Evolutionary conservation across 2,888 invertebrate genomes (phyloP).

Genomic region (Hartigia nigra): DNA sequence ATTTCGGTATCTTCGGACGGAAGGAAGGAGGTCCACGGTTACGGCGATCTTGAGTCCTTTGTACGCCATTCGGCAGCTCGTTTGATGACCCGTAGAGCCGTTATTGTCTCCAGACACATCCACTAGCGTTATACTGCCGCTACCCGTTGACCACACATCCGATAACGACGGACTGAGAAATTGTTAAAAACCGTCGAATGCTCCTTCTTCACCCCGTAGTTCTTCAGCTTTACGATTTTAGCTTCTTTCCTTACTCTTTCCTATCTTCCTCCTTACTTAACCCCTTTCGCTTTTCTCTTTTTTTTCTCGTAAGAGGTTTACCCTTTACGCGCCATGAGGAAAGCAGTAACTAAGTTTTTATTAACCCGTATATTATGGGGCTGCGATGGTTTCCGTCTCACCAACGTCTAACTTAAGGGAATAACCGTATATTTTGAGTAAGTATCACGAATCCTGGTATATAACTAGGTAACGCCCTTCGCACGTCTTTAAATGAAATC

Average conservation of each 20-base stretch:
- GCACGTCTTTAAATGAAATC: not conserved
- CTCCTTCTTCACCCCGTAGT: conserved; percentile 18
- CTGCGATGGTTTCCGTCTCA: conserved; percentile 61
- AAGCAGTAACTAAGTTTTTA: conserved; percentile 62
- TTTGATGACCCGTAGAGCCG: conserved; percentile 61
- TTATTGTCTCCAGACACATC: conserved; percentile 60
- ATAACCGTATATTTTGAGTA: conserved; percentile 59
- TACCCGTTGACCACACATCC: conserved; percentile 58
- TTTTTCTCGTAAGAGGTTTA: conserved; percentile 8
- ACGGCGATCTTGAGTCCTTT: conserved; percentile 52
- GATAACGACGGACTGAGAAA: conserved; percentile 57
- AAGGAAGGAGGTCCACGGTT: conserved; percentile 44
- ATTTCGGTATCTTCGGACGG: conserved; percentile 32
- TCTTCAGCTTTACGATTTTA: conserved; percentile 37
- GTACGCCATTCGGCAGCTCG: conserved; percentile 61
- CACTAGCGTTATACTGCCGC: conserved; percentile 35
- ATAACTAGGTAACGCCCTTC: not conserved
- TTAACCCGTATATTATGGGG: conserved; percentile 59
- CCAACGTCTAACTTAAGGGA: conserved; percentile 59
- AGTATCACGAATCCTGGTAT: conserved; percentile 43
- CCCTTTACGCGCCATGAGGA: not conserved
- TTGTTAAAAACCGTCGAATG: conserved; percentile 51
- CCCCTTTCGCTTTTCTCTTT: conserved; percentile 16
- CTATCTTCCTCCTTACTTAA: conserved; percentile 11
- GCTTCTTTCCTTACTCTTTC: conserved; percentile 18